phyloP scores from a whole-genome alignment of 2,888 invertebrate genomes.

The Drepana falcataria region DNA sequence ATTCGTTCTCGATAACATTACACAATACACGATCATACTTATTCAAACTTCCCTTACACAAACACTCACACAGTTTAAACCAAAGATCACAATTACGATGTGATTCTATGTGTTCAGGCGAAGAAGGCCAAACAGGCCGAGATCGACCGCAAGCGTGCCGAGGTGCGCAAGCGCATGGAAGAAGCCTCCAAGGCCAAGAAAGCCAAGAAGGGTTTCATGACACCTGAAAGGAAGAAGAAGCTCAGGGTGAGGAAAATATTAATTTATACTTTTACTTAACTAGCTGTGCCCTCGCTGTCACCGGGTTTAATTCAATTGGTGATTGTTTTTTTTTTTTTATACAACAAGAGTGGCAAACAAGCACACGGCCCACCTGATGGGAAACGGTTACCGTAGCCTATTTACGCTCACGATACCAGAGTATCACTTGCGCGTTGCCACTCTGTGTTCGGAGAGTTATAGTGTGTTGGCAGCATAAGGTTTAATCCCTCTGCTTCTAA shows the following conservation, averaged over 20 bases:
- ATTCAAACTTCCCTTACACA: constrained; percentile 6
- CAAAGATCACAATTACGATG: constrained; percentile 32
- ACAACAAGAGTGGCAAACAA: too few relatives aligned
- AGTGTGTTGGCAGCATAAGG: too few relatives aligned
- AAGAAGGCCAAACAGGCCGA: constrained; percentile 98
- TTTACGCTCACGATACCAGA: too few relatives aligned
- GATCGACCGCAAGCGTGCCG: constrained; percentile 99
- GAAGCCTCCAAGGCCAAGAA: constrained; percentile 99
- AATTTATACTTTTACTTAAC: not conserved
- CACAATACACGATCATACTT: constrained; percentile 11
- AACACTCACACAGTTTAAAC: constrained; percentile 6
- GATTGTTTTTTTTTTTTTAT: too few relatives aligned
- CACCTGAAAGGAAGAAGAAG: constrained; percentile 99
- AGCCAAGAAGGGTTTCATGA: constrained; percentile 99
- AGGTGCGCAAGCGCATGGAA: constrained; percentile 99
- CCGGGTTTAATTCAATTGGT: too few relatives aligned
- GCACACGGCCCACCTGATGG: too few relatives aligned
- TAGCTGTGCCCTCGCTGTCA: not conserved
- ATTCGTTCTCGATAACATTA: too few relatives aligned
- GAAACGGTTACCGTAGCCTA: too few relatives aligned
- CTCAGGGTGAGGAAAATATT: constrained; percentile 88
- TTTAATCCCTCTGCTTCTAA: too few relatives aligned
- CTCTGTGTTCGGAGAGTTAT: too few relatives aligned
- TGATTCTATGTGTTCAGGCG: constrained; percentile 82
- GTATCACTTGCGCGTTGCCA: too few relatives aligned